Evolutionary conservation across 2,797 vertebrate genomes (phyloP).

Genomic region (Allobates femoralis): DNA sequence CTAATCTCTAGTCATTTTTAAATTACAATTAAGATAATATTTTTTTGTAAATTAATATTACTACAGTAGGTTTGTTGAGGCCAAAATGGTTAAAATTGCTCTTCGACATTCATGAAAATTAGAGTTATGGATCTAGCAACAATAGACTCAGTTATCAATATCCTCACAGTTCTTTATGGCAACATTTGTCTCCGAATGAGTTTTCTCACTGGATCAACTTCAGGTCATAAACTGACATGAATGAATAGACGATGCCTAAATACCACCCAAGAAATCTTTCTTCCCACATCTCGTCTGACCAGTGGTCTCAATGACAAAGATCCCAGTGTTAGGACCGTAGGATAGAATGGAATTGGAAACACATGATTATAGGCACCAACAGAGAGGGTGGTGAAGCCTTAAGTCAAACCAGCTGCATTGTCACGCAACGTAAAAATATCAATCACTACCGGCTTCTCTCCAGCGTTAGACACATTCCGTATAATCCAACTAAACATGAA

Average conservation of each 20-base stretch:
- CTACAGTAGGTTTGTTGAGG: neutral
- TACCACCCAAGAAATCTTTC: constrained; percentile 30
- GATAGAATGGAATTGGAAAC: constrained; percentile 43
- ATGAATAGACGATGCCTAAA: constrained; percentile 17
- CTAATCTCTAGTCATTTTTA: no score
- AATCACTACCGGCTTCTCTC: constrained; percentile 43
- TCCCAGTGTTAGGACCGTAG: constrained; percentile 40
- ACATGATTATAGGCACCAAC: constrained; percentile 27
- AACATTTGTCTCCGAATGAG: neutral
- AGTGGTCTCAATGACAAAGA: constrained; percentile 49
- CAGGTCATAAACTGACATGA: constrained; percentile 4
- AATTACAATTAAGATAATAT: neutral
- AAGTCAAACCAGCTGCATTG: constrained; percentile 56
- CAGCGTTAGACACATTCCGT: constrained; percentile 43
- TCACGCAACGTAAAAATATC: constrained; percentile 57
- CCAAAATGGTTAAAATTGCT: neutral
- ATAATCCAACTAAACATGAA: constrained; percentile 57
- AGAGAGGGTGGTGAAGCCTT: constrained; percentile 42
- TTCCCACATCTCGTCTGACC: constrained; percentile 40
- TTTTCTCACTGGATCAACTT: constrained; percentile 11
- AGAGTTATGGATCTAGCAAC: neutral
- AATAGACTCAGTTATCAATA: neutral
- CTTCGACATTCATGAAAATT: neutral
- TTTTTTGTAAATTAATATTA: neutral
- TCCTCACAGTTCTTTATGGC: neutral